Evolutionary conservation across 2,888 invertebrate genomes (phyloP), one percentile per base, ranked within the genome.

Genomic region (Gymnocheta viridis): DNA sequence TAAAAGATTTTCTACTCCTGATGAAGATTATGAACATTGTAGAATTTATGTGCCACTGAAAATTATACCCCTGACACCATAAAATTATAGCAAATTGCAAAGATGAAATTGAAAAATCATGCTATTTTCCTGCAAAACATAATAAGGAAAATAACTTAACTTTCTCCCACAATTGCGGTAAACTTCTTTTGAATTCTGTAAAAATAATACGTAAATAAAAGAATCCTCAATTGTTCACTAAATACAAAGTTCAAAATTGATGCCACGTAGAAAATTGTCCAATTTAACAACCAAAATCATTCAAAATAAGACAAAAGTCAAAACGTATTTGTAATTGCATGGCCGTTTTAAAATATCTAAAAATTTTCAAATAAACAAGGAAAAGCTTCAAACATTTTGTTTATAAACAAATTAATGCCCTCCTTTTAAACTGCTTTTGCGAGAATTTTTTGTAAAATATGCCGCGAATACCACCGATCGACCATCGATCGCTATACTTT

Each of bases 101-200:
- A 24, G 56, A 79, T 58, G 58, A 82, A 82, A 82, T 79, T 82
- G 82, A 82, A 82, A 82, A 78, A 69, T 82, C 82, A 82, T 79
- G 82, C 74, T 64, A 32, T 64, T 74, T 73, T 69, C 7, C 41
- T 32, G 35, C 41, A 41, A 67, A 67, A 58, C 4, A 24, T 56
- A 56, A 32, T 54, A 41, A 70, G 5, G 41, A 19, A 22, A 27
- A 2, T 1, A 44, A 17, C 17, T 44, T 41, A 14, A n/a, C 9
- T 10, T 41, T 10, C 35, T 38, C 12, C 12, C 35, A 35, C 35
- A 12, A 1, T 10, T 12, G 35, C 35, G 12, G 3, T 38, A 38
- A 12, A 12, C 1, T 12, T 38, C 35, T 38, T 2, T 38, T 38
- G 12, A 38, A 38, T 38, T 38, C 35, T 38, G n/a, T n/a, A n/a